Conservation (phyloP, 2,888 invertebrate genomes). For the Luperina nickerlii region DNA sequence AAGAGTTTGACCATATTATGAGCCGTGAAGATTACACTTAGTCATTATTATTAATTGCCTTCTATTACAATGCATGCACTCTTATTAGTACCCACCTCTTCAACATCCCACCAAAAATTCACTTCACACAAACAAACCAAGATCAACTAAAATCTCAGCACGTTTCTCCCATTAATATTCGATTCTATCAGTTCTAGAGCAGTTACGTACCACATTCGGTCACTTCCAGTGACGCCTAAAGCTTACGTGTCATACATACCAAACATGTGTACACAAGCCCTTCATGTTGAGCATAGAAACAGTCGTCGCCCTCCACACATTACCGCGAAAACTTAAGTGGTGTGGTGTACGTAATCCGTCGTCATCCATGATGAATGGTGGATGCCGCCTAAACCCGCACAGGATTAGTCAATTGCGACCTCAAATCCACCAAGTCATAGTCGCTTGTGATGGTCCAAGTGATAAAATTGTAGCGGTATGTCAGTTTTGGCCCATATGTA, state of each 20-base stretch:
- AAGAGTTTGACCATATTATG: neutral
- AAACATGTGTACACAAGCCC: slow-evolving; percentile 52
- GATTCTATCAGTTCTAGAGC: slow-evolving; percentile 35
- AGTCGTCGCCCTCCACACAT: slow-evolving; percentile 51
- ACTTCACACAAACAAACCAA: slow-evolving; percentile 1
- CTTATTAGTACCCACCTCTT: neutral
- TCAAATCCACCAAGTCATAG: slow-evolving; percentile 73
- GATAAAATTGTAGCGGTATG: slow-evolving; percentile 27
- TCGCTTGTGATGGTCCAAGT: slow-evolving; percentile 56
- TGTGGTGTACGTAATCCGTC: slow-evolving; percentile 66
- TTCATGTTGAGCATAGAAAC: slow-evolving; percentile 37
- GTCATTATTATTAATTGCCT: neutral
- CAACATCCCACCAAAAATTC: neutral
- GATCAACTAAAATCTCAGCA: slow-evolving; percentile 19
- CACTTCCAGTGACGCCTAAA: slow-evolving; percentile 38
- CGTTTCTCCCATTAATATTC: slow-evolving; percentile 34
- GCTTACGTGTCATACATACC: slow-evolving; percentile 36
- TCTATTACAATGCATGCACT: neutral
- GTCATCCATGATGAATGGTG: slow-evolving; percentile 77
- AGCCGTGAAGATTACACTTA: neutral
- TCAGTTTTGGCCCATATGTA: neutral
- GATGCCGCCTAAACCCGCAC: slow-evolving; percentile 62
- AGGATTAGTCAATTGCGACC: slow-evolving; percentile 77
- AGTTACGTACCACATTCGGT: slow-evolving; percentile 38
- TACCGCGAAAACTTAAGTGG: slow-evolving; percentile 61